A percentile compares a stretch with the other conserved stretches of the same genome.
Conservation (phyloP, 1,140 invertebrate genomes). For the Brevipalpus yothersi region DNA sequence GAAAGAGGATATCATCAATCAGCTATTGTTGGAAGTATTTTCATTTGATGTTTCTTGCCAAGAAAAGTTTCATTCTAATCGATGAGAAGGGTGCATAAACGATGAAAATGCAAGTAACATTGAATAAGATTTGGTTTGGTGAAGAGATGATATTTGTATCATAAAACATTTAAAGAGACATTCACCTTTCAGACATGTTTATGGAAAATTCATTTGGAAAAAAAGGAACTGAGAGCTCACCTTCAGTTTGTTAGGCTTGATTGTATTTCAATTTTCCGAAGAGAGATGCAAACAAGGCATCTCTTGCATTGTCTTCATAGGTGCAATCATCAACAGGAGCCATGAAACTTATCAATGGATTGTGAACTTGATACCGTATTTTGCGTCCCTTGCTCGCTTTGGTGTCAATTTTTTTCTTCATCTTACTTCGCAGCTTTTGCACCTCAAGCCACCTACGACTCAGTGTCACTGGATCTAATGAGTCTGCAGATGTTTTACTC, state of each 20-base stretch:
- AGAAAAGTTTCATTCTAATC: too few species aligned
- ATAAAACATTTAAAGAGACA: too few species aligned
- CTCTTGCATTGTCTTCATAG: slow-evolving; percentile 51
- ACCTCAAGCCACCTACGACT: slow-evolving; percentile 56
- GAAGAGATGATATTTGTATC: too few species aligned
- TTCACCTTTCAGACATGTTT: too few species aligned
- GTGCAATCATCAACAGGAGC: slow-evolving; percentile 39
- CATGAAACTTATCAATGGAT: slow-evolving; percentile 81
- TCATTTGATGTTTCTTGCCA: too few species aligned
- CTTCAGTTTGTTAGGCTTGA: background rate
- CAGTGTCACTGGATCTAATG: slow-evolving; percentile 38
- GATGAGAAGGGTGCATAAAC: too few species aligned
- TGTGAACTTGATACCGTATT: slow-evolving; percentile 64
- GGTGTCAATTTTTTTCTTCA: slow-evolving; percentile 70
- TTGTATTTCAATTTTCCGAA: slow-evolving; percentile 31
- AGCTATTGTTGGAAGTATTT: too few species aligned
- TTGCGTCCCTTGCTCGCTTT: slow-evolving; percentile 73
- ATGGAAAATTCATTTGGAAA: too few species aligned
- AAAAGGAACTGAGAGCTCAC: too few species aligned
- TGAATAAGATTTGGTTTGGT: too few species aligned
- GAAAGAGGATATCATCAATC: too few species aligned
- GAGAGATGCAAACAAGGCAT: slow-evolving; percentile 52
- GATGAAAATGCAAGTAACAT: too few species aligned
- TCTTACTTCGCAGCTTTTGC: slow-evolving; percentile 64
- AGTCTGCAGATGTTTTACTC: slow-evolving; percentile 44